Base-by-base conservation (phyloP, 92 coral and sea anemone genomes). In the Porites rus region DNA sequence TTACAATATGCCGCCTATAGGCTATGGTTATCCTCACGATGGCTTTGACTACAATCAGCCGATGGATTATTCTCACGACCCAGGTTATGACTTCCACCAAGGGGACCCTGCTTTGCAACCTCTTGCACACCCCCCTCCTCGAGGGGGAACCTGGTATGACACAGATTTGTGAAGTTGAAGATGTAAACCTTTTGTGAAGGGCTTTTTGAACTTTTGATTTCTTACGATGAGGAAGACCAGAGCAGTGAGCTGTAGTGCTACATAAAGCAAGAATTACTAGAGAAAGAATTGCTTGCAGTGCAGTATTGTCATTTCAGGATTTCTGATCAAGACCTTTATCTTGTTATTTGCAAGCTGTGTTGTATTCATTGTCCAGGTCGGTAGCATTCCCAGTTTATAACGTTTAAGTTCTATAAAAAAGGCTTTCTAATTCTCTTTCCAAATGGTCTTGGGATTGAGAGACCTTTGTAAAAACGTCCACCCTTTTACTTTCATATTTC, bases 81-180 rank as follows among this genome's bases (percentile, higher is more conserved):
- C 86, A 12, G 87, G 70, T 4, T 93, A 94, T n/a, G 94, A 94
- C 79, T 90, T 90, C 89, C 77, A 86, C 61, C 92, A 85, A 84
- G 90, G 88, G 59, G 96, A 94, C 85, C 90, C 94, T 9, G 84
- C 74, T 73, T 91, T 94, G 91, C 98, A 89, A 31, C 94, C 95
- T 2, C 92, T 89, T 50, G 96, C 86, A 28, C 94, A 94, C 69
- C 98, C 95, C 28, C 92, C 84, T 22, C 88, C 92, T n/a, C 92
- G 88, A 16, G 98, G 98, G 18, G 98, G 98, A 38, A 84, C 97
- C 11, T 93, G 96, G 98, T 94, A 94, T 25, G 98, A 94, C 84
- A 94, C 98, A 6, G 98, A 94, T 76, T 91, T 94, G 78, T 94
- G 76, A 90, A 65, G 24, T 60, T 51, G 54, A 69, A 52, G 18